Conservation (phyloP, 2,797 vertebrate genomes). For the Sandelia bainsii region DNA sequence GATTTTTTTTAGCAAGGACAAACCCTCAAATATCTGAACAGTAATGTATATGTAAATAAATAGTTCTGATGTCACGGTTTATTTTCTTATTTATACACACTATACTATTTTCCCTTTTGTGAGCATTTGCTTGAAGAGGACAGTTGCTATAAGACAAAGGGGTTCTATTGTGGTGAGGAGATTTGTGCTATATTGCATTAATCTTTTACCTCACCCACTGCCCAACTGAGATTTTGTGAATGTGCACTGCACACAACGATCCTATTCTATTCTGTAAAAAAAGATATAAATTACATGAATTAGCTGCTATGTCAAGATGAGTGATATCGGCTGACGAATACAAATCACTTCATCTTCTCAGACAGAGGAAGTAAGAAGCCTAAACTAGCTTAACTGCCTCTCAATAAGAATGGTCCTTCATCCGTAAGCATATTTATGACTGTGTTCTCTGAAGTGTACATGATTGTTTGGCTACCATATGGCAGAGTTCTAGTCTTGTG, state of each 20-base stretch:
- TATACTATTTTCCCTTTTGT: neutral
- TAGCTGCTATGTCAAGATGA: conserved; percentile 21
- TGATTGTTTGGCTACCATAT: conserved; percentile 28
- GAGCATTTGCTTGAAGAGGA: neutral
- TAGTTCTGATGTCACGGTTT: neutral
- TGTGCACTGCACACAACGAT: neutral
- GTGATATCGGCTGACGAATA: conserved; percentile 30
- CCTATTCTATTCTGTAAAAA: conserved; percentile 1
- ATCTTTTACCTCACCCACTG: neutral
- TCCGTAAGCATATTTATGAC: conserved; percentile 28
- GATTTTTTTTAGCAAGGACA: too few relatives aligned
- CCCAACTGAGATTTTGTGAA: neutral
- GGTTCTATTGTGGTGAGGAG: neutral
- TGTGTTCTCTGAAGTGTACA: conserved; percentile 20
- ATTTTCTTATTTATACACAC: neutral
- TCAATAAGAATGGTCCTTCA: neutral
- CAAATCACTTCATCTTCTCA: conserved; percentile 47
- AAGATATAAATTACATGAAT: conserved; percentile 17
- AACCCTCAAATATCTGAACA: too few relatives aligned
- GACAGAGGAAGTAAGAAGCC: conserved; percentile 21
- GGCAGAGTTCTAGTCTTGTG: conserved; percentile 10
- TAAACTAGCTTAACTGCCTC: conserved; percentile 1
- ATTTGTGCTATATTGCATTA: neutral
- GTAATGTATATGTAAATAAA: too few relatives aligned
- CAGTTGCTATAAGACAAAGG: too few relatives aligned